Conservation (phyloP, 2,797 vertebrate genomes). For the Xenops minutus region DNA sequence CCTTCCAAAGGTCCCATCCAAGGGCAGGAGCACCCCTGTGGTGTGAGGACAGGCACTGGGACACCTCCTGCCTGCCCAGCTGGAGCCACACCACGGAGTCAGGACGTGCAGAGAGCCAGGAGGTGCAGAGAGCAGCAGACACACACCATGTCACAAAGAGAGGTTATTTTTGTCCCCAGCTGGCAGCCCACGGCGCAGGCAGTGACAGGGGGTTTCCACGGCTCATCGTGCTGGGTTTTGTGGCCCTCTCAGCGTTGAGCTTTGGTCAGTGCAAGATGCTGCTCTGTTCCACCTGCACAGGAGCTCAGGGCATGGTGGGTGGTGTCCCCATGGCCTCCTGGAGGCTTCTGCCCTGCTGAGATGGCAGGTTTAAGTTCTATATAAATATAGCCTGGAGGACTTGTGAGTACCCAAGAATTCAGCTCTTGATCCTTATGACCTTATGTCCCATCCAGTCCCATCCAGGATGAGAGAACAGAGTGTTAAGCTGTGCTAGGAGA, state of each 20-base stretch:
- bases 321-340: not conserved
- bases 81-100: not conserved
- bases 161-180: not conserved
- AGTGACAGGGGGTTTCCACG: not conserved
- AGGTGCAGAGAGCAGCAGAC: not conserved
- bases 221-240: not conserved
- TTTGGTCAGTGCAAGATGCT: not conserved
- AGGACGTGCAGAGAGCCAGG: not conserved
- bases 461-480: no score
- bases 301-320: not conserved
- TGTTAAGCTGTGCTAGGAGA: not conserved
- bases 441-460: not conserved
- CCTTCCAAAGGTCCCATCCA: not conserved
- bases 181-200: not conserved
- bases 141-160: not conserved
- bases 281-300: not conserved
- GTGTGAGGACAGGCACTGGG: not conserved
- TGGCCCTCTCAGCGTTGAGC: no score
- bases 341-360: not conserved
- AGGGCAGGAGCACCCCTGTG: not conserved
- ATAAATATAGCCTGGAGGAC: not conserved
- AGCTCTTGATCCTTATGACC: not conserved
- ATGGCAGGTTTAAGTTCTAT: not conserved
- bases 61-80: not conserved
- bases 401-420: not conserved